Evolutionary conservation across 2,113 vertebrate genomes (phyloP).

Genomic region (Lagopus muta): DNA sequence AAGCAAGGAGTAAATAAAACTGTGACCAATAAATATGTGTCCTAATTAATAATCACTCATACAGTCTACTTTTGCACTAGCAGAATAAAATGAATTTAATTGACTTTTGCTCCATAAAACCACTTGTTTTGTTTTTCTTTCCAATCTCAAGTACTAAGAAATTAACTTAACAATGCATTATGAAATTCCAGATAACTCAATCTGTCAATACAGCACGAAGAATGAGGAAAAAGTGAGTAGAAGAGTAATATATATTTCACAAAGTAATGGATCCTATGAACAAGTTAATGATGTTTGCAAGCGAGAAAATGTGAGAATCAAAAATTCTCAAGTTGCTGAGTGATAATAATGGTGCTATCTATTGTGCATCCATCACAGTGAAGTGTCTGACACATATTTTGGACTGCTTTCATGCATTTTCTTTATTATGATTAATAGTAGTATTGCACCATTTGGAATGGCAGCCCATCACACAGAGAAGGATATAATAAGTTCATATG

Average conservation of each 20-base stretch:
- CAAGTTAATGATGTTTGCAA: constrained; percentile 39
- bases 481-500: not conserved
- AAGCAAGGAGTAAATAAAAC: not conserved
- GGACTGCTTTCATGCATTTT: constrained; percentile 26
- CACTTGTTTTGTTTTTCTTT: constrained; percentile 41
- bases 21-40: not conserved
- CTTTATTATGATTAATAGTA: constrained; percentile 59
- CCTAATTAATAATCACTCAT: constrained; percentile 51
- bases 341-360: constrained; percentile 33
- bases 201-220: constrained; percentile 18
- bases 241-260: constrained; percentile 41
- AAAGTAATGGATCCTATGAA: constrained; percentile 39
- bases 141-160: not conserved
- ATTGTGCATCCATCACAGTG: constrained; percentile 52
- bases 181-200: constrained; percentile 34
- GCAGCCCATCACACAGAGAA: not conserved
- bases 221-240: constrained; percentile 42
- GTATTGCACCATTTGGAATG: constrained; percentile 1
- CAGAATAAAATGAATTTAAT: constrained; percentile 66
- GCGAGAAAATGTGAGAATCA: constrained; percentile 31
- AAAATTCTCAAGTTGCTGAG: constrained; percentile 51
- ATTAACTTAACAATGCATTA: not conserved
- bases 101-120: constrained; percentile 10
- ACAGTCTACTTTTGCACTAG: constrained; percentile 44
- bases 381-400: constrained; percentile 16